A percentile compares a stretch with the other conserved stretches of the same genome.
Conservation (phyloP, 1,140 invertebrate species). For the Drosophila nannoptera region DNA sequence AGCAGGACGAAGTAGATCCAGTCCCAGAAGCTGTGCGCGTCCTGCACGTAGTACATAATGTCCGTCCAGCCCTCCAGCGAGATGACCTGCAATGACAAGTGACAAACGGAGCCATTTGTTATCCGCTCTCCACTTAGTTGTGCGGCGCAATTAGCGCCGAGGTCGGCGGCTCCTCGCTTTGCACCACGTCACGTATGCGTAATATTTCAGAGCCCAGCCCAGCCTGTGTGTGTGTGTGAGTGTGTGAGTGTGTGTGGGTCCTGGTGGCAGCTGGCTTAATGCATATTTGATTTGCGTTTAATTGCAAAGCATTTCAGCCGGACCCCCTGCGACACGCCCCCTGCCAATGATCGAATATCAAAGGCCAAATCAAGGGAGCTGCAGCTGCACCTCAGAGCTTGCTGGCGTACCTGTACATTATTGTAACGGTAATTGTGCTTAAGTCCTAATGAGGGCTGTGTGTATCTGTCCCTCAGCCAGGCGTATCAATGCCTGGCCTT, state of each 20-base stretch:
- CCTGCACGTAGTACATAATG: conserved; percentile 97
- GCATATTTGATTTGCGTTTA: conserved; percentile 49
- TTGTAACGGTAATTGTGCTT: background rate
- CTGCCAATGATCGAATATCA: conserved; percentile 28
- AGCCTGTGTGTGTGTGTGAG: background rate
- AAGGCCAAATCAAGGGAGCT: conserved; percentile 31
- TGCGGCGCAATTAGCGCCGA: conserved; percentile 32
- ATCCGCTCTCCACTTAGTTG: background rate
- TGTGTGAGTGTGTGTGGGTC: conserved; percentile 2
- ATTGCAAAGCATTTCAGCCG: conserved; percentile 34
- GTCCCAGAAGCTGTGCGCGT: conserved; percentile 99
- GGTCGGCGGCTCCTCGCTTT: conserved; percentile 2
- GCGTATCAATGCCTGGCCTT: no score
- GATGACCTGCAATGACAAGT: conserved; percentile 84
- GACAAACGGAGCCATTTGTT: background rate
- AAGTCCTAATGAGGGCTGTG: no score
- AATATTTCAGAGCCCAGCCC: conserved; percentile 35
- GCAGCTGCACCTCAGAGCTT: background rate
- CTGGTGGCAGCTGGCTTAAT: conserved; percentile 30
- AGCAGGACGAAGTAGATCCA: conserved; percentile 99
- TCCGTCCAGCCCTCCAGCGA: conserved; percentile 97
- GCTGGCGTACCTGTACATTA: background rate
- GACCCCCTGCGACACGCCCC: background rate
- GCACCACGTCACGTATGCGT: conserved; percentile 65
- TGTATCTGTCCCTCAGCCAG: no score